Conservation (phyloP, 2,113 vertebrate genomes). For the Anser brachyrhynchus region DNA sequence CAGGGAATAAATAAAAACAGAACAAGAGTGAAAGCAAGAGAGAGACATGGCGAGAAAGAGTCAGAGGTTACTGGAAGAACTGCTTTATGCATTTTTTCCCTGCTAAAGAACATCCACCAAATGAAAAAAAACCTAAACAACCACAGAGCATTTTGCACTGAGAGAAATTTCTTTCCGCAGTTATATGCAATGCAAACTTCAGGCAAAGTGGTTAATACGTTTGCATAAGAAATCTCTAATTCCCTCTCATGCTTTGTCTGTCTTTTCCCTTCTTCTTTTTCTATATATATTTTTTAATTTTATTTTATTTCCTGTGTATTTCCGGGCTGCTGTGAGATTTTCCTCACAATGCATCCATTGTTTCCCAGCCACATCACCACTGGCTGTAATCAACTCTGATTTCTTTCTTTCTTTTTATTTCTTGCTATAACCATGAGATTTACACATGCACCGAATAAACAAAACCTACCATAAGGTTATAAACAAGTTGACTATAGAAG, state of each 20-base stretch:
- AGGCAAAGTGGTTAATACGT: slow-evolving; percentile 31
- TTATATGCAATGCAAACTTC: slow-evolving; percentile 6
- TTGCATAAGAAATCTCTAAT: slow-evolving; percentile 35
- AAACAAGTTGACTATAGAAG: not conserved
- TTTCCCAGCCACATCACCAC: slow-evolving; percentile 31
- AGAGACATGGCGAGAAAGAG: slow-evolving; percentile 60
- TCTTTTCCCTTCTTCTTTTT: not conserved
- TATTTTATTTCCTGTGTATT: not conserved
- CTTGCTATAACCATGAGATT: slow-evolving; percentile 33
- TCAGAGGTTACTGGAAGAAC: slow-evolving; percentile 75
- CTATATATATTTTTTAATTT: accelerated
- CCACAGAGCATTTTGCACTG: not conserved
- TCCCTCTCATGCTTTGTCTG: not conserved
- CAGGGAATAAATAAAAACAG: slow-evolving; percentile 80
- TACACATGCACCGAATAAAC: not conserved
- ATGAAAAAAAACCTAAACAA: not conserved
- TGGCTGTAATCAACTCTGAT: slow-evolving; percentile 17
- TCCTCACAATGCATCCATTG: slow-evolving; percentile 34
- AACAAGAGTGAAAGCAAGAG: slow-evolving; percentile 63
- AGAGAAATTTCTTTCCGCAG: slow-evolving; percentile 19
- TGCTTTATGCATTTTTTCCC: slow-evolving; percentile 36
- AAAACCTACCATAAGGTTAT: not conserved
- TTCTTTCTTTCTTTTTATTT: slow-evolving; percentile 37
- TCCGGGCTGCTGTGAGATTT: slow-evolving; percentile 19
- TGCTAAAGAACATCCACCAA: not conserved